Base-by-base conservation (phyloP, 2,888 invertebrate genomes). In the Abscondita cerata region DNA sequence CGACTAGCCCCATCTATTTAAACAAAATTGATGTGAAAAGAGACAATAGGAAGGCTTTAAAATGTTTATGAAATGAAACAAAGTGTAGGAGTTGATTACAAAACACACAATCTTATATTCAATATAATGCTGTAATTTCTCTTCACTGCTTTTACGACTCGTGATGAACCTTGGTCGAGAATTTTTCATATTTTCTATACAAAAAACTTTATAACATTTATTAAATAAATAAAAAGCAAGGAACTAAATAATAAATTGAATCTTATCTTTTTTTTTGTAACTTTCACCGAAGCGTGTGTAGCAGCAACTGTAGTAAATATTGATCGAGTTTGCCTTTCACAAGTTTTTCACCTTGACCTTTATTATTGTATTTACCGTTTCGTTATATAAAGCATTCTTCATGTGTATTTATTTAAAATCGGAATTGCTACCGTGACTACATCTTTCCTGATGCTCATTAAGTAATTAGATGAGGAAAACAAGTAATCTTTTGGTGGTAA, bases 341-440 rank as follows among this genome's bases (percentile, higher is more conserved):
- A 44, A 44, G 44, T 44, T 44, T 44, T 44, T 44, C 44, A 44
- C 44, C 44, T 44, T 44, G 44, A 44, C 44, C 44, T 19, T 44
- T 44, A 44, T 44, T 44, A 18, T 12, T 44, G 18, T 40, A n/a
- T 44, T 19, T 44, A 19, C 44, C 18, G 9, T 18, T 6, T 41
- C 18, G 44, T 44, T 40, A 40, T 15, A 5, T 18, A 11, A 19
- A 18, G 18, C 44, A 18, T 44, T 44, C 44, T 44, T 44, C 19
- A 44, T 25, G 25, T 25, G 25, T 25, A 25, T 25, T 25, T 2
- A 25, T 25, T 44, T 44, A 16, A 16, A 18, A 16, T 44, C 18
- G 2, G 11, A 44, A 44, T 44, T 18, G 6, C 18, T 12, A 12
- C 41, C 8, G 16, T 13, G 8, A 16, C 41, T 15, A 8, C 1